Percentiles rank a stretch among this genome's conserved stretches.
Evolutionary conservation across 2,888 invertebrate species (phyloP).

Genomic region (Nebria salina): DNA sequence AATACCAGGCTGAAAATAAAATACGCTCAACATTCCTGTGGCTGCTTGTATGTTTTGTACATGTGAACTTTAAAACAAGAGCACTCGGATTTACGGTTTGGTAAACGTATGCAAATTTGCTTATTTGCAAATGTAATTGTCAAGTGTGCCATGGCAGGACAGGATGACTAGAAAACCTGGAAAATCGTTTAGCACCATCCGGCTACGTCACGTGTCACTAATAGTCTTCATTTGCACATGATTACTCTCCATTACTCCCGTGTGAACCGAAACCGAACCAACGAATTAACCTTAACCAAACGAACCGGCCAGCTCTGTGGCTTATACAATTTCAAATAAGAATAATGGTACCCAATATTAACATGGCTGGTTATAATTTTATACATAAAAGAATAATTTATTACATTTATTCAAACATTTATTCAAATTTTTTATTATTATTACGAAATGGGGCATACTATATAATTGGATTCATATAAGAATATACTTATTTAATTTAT

Average conservation of each 20-base stretch:
- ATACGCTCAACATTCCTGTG: neutral
- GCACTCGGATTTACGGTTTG: constrained; percentile 11
- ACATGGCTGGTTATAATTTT: too few relatives aligned
- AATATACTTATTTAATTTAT: too few relatives aligned
- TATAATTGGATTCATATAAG: too few relatives aligned
- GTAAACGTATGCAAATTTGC: constrained; percentile 30
- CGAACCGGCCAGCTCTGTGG: neutral
- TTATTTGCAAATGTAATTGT: constrained; percentile 39
- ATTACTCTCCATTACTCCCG: neutral
- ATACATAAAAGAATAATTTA: too few relatives aligned
- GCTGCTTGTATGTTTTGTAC: neutral
- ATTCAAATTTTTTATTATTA: too few relatives aligned
- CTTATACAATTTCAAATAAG: too few relatives aligned
- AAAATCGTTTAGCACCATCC: neutral
- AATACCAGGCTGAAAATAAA: neutral
- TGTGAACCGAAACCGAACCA: neutral
- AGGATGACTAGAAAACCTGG: neutral
- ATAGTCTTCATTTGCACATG: neutral
- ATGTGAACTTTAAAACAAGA: neutral
- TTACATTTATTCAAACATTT: too few relatives aligned
- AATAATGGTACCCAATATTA: too few relatives aligned
- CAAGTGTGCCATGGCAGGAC: constrained; percentile 18
- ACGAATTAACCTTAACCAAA: neutral
- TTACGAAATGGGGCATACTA: too few relatives aligned
- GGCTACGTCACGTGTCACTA: neutral